Conservation (phyloP, 2,797 vertebrate species). For the Helicolenus hilgendorfi region DNA sequence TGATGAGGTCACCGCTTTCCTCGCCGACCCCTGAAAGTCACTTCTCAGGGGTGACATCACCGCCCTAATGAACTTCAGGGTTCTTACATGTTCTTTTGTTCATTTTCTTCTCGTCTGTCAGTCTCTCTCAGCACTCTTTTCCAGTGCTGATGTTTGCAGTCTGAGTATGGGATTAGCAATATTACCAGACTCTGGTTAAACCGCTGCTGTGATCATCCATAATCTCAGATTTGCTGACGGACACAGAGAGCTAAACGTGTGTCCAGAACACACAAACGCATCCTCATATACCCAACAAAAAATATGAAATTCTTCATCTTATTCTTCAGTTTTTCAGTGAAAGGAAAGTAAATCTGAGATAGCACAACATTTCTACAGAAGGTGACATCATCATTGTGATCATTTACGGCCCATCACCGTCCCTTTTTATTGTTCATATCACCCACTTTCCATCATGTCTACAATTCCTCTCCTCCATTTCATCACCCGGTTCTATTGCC, state of each 20-base stretch:
- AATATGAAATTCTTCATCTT: background rate
- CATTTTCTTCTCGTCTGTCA: background rate
- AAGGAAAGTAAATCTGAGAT: constrained; percentile 4
- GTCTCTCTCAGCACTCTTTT: background rate
- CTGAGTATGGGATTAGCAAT: constrained; percentile 23
- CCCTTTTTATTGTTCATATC: constrained; percentile 58
- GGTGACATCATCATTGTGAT: constrained; percentile 52
- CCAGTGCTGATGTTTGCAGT: constrained; percentile 34
- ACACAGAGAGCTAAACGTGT: background rate
- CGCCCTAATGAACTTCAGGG: constrained; percentile 36
- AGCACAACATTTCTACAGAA: constrained; percentile 1
- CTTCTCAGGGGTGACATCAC: constrained; percentile 63
- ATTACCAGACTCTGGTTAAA: constrained; percentile 11
- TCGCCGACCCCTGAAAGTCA: constrained; percentile 52
- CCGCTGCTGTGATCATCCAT: constrained; percentile 27
- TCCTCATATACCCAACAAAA: background rate
- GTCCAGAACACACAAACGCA: background rate
- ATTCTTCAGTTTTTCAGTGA: background rate
- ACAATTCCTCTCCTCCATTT: constrained; percentile 30
- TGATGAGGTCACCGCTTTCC: constrained; percentile 73
- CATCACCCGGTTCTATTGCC: constrained; percentile 39
- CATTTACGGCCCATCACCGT: constrained; percentile 47
- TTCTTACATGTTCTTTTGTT: background rate
- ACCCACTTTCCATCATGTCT: constrained; percentile 55
- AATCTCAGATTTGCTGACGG: constrained; percentile 42